Base-by-base conservation (phyloP, 30 jellyfish, hydroid and myxozoan species). In the Chironex yamaguchii region DNA sequence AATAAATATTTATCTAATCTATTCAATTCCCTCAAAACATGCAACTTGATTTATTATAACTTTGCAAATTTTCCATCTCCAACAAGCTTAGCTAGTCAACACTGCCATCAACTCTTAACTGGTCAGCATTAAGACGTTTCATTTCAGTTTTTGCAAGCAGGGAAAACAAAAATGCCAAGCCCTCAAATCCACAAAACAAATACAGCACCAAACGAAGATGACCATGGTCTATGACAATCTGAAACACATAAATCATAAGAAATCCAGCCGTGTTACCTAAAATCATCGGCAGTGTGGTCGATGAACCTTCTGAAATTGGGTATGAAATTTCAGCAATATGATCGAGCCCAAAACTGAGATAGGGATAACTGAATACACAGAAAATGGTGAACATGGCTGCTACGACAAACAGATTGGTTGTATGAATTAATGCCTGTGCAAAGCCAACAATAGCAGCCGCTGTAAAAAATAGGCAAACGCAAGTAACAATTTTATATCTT, bases 251-350 rank as follows among this genome's bases (percentile, higher is more conserved):
- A 0, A 73, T 79, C 13, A 76, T 33, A 6, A 76, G 25, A 36
- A 86, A 92, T 20, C 95, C 98, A 74, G 81, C 85, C 4, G 86
- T 25, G 67, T 92, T 92, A 25, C 96, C 98, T 29, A 85, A 65
- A 52, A 86, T 33, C 52, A 92, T 36, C 1, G 94, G 85, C 22
- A 86, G 49, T 11, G 96, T 36, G 33, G 92, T 77, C 68, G 98
- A 92, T 0, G 74, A 27, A 58, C 82, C 96, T 66, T 85, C 97
- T 13, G 93, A 62, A 0, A 85, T 95, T 0, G 98, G 98, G 36
- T 68, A 92, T 0, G 98, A 84, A 29, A 92, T 86, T 48, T 92
- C 98, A 9, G 96, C 93, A 32, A 91, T 49, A 24, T 92, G 98
- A 32, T 89, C 91, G 12, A 92, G 69, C 22, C 98, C 98, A 58